phyloP scores from a whole-genome alignment of 1,140 invertebrate genomes.

The Achroia grisella region DNA sequence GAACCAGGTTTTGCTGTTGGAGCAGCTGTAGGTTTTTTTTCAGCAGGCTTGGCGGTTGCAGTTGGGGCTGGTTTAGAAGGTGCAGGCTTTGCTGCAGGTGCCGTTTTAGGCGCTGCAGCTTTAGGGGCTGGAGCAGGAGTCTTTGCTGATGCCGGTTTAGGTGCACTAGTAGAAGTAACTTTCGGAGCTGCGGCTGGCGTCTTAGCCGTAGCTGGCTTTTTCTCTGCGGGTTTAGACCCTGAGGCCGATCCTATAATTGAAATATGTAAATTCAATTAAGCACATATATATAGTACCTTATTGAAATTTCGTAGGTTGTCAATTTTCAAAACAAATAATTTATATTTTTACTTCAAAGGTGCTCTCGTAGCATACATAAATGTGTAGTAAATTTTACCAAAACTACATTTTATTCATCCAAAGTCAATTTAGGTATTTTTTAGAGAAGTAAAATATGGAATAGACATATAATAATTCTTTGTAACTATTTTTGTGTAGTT shows the following conservation, averaged over 20 bases:
- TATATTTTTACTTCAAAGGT: too few species aligned
- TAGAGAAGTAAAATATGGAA: too few species aligned
- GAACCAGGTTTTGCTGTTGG: constrained; percentile 67
- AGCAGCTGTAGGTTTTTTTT: constrained; percentile 62
- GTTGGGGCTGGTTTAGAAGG: constrained; percentile 72
- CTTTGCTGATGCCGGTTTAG: constrained; percentile 55
- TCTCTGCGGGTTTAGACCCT: constrained; percentile 75
- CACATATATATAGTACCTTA: too few species aligned
- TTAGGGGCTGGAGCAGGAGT: constrained; percentile 55
- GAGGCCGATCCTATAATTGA: constrained; percentile 28
- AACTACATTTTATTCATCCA: too few species aligned
- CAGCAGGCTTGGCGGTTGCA: constrained; percentile 64
- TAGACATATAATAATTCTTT: too few species aligned
- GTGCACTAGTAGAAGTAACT: constrained; percentile 24
- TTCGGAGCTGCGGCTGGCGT: constrained; percentile 64
- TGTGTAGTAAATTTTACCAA: too few species aligned
- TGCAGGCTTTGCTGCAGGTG: constrained; percentile 59
- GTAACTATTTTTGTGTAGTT: too few species aligned
- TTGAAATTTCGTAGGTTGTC: too few species aligned
- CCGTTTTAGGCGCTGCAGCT: constrained; percentile 45
- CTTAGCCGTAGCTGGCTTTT: constrained; percentile 77
- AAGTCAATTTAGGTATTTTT: too few species aligned
- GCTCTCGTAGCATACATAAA: too few species aligned
- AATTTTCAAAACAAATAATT: too few species aligned
- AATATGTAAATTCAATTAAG: too few species aligned